Percentiles rank a stretch among this genome's conserved stretches.
These are phyloP conservation scores for Axinella damicornis DNA, from an alignment of 37 sponge, comb jelly and placozoan genomes.

Conservation along the genomic window DNA sequence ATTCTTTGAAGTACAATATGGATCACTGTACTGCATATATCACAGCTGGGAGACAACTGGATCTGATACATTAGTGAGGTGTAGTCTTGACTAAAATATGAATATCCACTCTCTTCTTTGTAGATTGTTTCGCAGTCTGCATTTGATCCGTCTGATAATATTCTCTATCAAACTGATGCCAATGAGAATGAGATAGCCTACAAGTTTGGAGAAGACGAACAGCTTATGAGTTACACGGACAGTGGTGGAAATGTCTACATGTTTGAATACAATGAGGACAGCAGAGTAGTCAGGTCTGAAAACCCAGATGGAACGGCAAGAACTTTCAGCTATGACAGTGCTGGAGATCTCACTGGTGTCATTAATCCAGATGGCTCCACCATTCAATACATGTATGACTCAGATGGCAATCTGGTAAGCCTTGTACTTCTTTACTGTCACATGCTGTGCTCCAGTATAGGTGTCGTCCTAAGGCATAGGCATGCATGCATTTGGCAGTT, in stretches of 20 bases:
- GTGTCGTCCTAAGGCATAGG: too few relatives aligned
- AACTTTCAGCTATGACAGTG: background rate
- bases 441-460: too few relatives aligned
- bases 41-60: too few relatives aligned
- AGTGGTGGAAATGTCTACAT: background rate
- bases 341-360: background rate
- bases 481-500: too few relatives aligned
- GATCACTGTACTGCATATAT: too few relatives aligned
- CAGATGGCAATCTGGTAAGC: conserved; percentile 1
- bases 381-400: background rate
- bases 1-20: too few relatives aligned
- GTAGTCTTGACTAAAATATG: too few relatives aligned
- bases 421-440: too few relatives aligned
- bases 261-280: background rate
- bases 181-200: background rate
- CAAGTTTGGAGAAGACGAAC: background rate
- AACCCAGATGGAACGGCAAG: background rate
- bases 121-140: too few relatives aligned
- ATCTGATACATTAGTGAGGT: too few relatives aligned
- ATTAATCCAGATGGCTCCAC: background rate
- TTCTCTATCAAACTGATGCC: background rate
- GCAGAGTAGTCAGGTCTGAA: background rate
- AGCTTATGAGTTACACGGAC: background rate
- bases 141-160: too few relatives aligned
- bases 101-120: too few relatives aligned